Evolutionary conservation across 92 coral and sea anemone genomes (phyloP).

Genomic region (Actinostola sp.): DNA sequence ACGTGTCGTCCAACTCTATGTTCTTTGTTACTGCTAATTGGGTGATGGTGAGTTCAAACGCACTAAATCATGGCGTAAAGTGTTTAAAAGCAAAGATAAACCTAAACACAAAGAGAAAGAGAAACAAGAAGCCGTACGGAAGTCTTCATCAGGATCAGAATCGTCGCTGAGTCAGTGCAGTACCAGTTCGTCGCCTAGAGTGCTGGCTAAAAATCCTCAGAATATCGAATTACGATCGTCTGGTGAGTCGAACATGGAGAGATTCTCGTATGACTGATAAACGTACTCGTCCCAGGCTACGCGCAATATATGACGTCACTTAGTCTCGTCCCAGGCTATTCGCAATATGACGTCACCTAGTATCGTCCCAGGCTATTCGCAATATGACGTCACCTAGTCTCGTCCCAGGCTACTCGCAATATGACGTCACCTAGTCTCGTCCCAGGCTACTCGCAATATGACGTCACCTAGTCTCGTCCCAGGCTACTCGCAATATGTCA

Average conservation of each 20-base stretch:
- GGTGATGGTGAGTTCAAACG: constrained; percentile 87
- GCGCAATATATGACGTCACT: no score
- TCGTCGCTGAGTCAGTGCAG: constrained; percentile 97
- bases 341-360: no score
- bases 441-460: no score
- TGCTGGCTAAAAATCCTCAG: constrained; percentile 54
- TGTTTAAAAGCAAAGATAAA: constrained; percentile 84
- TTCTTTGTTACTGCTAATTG: constrained; percentile 58
- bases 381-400: no score
- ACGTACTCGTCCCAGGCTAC: no score
- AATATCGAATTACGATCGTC: constrained; percentile 59
- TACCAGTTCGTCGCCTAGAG: constrained; percentile 87
- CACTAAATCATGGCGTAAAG: constrained; percentile 95
- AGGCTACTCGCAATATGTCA: no score
- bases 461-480: no score
- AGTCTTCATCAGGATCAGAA: constrained; percentile 88
- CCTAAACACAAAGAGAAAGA: constrained; percentile 74
- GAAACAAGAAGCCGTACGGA: constrained; percentile 59
- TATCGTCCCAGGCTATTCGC: no score
- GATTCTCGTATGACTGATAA: no score
- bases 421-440: no score
- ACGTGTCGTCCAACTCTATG: constrained; percentile 7
- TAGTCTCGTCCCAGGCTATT: no score
- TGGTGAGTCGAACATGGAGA: constrained; percentile 30
- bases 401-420: no score